Percentiles rank a stretch among this genome's conserved stretches.
phyloP scores from a whole-genome alignment of 2,113 vertebrate species.

The Tauraco erythrolophus region DNA sequence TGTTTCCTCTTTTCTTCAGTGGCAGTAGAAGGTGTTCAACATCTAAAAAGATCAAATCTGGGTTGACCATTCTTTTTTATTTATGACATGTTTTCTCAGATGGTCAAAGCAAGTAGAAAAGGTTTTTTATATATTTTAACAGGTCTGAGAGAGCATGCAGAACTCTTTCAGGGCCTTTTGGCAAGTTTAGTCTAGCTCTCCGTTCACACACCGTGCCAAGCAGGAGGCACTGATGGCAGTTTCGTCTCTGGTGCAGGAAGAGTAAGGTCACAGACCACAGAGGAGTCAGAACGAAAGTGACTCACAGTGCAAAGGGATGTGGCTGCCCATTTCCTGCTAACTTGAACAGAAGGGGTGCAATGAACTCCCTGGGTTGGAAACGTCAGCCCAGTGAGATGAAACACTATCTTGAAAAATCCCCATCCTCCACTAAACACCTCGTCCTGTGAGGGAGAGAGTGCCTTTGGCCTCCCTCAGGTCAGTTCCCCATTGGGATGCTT shows the following conservation, averaged over 20 bases:
- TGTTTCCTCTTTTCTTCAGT: not conserved
- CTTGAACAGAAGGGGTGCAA: not conserved
- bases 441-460: not conserved
- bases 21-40: not conserved
- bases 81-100: not conserved
- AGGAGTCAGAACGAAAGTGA: not conserved
- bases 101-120: not conserved
- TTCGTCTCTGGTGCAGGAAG: not conserved
- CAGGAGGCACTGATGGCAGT: not conserved
- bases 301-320: not conserved
- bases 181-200: not conserved
- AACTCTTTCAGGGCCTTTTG: not conserved
- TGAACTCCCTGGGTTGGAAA: not conserved
- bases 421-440: not conserved
- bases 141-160: not conserved
- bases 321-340: not conserved
- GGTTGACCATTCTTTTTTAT: not conserved
- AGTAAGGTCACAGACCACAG: not conserved
- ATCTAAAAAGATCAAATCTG: not conserved
- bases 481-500: not conserved
- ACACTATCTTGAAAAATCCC: not conserved
- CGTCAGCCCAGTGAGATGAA: not conserved
- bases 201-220: rapidly evolving
- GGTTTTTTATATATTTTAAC: not conserved
- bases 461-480: not conserved